phyloP scores from a whole-genome alignment of 92 coral and sea anemone species.

The Siderastrea radians region DNA sequence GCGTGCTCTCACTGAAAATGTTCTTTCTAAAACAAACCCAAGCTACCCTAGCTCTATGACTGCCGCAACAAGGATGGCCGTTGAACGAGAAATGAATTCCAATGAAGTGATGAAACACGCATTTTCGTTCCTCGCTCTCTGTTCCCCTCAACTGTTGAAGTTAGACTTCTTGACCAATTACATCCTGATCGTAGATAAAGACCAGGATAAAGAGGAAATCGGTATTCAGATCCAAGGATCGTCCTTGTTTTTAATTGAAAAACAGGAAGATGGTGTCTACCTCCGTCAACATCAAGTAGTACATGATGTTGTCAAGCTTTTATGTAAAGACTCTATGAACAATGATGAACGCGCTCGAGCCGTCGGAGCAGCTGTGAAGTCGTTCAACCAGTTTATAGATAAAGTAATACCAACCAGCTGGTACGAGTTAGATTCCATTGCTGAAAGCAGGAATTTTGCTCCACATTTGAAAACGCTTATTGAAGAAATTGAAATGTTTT shows the following conservation, averaged over 20 bases:
- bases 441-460: slow-evolving; percentile 19
- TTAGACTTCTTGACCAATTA: slow-evolving; percentile 29
- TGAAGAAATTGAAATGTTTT: background rate
- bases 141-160: slow-evolving; percentile 44
- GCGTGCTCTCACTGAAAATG: slow-evolving; percentile 43
- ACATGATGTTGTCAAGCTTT: slow-evolving; percentile 11
- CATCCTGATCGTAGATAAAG: slow-evolving; percentile 13
- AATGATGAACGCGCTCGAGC: background rate
- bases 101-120: slow-evolving; percentile 38
- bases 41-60: slow-evolving; percentile 44
- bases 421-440: background rate
- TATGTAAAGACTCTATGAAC: background rate
- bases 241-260: slow-evolving; percentile 52
- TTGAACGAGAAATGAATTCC: slow-evolving; percentile 13
- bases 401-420: slow-evolving; percentile 2
- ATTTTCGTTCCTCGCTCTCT: slow-evolving; percentile 42
- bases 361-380: slow-evolving; percentile 22
- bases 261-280: background rate
- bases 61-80: slow-evolving; percentile 54
- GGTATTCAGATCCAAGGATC: slow-evolving; percentile 37
- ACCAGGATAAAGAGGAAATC: slow-evolving; percentile 38
- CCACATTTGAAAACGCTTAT: slow-evolving; percentile 41
- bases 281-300: slow-evolving; percentile 66
- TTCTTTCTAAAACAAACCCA: slow-evolving; percentile 9
- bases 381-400: slow-evolving; percentile 52